These are phyloP conservation scores for Zapus hudsonius DNA, from an alignment of 2,113 vertebrate species.

Conservation along the genomic window DNA sequence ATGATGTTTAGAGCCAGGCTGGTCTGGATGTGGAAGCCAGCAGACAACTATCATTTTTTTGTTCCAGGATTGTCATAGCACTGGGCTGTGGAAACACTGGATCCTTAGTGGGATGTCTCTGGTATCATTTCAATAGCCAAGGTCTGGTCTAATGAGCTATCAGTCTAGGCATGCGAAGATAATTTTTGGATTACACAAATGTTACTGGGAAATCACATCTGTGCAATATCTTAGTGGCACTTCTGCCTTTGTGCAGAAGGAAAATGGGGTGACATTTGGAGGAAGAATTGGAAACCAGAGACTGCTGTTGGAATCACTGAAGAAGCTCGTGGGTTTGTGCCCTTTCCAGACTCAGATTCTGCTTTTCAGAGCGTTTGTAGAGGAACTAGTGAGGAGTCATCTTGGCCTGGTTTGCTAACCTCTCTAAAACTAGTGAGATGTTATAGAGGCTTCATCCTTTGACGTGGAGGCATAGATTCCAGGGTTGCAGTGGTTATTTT, in stretches of 20 bases:
- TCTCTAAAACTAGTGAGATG: neutral
- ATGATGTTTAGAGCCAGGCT: fast-evolving
- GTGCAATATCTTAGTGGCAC: neutral
- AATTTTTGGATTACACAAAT: neutral
- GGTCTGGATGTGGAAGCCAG: fast-evolving
- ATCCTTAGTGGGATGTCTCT: neutral
- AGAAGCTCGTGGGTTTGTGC: neutral
- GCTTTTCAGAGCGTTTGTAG: neutral
- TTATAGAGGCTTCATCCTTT: neutral
- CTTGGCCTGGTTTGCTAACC: neutral
- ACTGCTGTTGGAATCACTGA: neutral
- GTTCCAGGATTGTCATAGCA: neutral
- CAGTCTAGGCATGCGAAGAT: neutral
- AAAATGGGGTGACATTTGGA: slow-evolving; percentile 12
- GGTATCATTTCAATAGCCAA: neutral
- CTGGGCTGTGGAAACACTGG: neutral
- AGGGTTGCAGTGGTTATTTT: neutral
- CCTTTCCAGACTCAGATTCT: neutral
- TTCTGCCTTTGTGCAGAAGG: neutral
- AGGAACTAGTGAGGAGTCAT: neutral
- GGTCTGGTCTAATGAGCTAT: neutral
- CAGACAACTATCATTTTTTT: neutral
- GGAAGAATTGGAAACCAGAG: neutral
- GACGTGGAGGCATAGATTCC: neutral
- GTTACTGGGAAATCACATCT: neutral